Evolutionary conservation across 2,797 vertebrate genomes (phyloP).

Genomic region (Parauchenoglanis punctatus): DNA sequence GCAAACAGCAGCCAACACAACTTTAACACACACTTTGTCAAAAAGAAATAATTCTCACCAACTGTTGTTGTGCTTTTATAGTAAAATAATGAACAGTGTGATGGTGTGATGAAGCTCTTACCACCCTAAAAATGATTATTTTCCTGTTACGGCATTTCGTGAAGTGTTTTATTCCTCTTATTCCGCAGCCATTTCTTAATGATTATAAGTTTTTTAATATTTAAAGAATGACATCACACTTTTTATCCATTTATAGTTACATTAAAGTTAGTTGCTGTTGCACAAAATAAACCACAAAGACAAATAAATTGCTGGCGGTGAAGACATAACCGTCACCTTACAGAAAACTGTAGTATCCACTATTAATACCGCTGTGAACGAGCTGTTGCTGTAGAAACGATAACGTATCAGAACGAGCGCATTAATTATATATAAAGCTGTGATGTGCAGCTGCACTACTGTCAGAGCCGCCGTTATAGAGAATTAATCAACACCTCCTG

Average conservation of each 20-base stretch:
- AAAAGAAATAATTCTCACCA: neutral
- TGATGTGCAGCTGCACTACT: neutral
- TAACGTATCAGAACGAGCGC: too few species aligned
- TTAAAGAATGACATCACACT: neutral
- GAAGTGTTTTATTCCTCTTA: neutral
- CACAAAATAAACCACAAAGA: neutral
- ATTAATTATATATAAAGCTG: neutral
- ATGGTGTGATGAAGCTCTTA: neutral
- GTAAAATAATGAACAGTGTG: too few species aligned
- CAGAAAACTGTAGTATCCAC: neutral
- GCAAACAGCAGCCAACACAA: neutral
- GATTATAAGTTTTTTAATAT: neutral
- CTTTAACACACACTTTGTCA: neutral
- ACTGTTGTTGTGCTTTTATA: neutral
- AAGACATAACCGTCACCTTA: neutral
- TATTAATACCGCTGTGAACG: neutral
- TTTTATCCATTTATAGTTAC: neutral
- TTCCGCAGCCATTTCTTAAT: neutral
- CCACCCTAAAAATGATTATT: neutral
- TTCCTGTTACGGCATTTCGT: neutral
- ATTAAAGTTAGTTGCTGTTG: neutral
- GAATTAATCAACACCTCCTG: too few species aligned
- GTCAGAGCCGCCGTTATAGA: too few species aligned
- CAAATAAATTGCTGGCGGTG: neutral
- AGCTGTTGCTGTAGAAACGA: too few species aligned